Conservation (phyloP, 1,140 invertebrate species). For the Polypedilum vanderplanki region DNA sequence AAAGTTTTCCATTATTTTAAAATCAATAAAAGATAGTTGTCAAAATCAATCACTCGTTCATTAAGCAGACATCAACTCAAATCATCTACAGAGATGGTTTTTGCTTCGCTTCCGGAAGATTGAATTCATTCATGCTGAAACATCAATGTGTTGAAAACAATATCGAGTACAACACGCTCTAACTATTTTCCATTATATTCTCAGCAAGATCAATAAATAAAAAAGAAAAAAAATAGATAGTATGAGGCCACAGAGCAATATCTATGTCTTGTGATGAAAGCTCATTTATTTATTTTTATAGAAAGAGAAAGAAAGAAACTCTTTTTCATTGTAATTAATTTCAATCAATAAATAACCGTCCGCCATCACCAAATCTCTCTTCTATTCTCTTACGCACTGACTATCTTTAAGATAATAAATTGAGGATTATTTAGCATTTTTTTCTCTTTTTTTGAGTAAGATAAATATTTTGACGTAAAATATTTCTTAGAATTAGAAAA, state of each 20-base stretch:
- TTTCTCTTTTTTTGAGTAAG: too few relatives aligned
- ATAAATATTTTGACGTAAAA: too few relatives aligned
- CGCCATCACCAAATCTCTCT: not conserved
- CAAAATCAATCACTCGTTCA: not conserved
- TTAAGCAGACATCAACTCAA: not conserved
- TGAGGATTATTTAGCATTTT: too few relatives aligned
- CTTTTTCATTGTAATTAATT: constrained; percentile 25
- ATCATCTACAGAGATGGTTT: not conserved
- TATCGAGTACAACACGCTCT: not conserved
- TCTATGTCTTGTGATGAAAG: not conserved
- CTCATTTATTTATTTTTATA: constrained; percentile 23
- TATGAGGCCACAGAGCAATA: not conserved
- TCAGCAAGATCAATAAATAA: not conserved
- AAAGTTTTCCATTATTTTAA: too few relatives aligned
- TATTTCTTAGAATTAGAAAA: too few relatives aligned
- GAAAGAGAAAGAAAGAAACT: not conserved
- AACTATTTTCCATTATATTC: constrained; percentile 1
- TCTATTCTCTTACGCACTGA: too few relatives aligned
- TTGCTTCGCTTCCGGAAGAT: not conserved
- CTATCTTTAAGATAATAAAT: too few relatives aligned
- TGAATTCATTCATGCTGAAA: not conserved
- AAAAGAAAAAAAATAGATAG: not conserved
- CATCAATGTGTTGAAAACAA: not conserved
- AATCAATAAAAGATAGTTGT: not conserved
- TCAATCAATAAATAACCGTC: constrained; percentile 21